Base-by-base conservation (phyloP, 1,140 invertebrate species). In the Tetragonula clypearis region DNA sequence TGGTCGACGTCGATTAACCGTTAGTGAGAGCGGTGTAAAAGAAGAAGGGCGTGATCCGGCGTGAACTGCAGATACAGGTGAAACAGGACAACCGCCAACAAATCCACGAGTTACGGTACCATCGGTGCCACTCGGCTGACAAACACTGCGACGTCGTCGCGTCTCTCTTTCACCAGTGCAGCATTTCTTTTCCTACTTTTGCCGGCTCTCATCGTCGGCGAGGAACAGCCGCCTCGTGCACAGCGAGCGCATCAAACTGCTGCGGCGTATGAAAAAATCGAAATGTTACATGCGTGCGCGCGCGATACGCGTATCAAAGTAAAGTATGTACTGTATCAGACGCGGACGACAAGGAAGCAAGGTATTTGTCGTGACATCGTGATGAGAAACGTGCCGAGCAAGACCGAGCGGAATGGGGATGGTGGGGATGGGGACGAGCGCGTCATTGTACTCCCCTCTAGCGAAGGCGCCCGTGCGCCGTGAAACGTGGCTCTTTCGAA, bases 401-500 rank as follows among this genome's bases (percentile, higher is more conserved):
- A 87, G 83, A 84, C 71, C 49, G 84, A 82, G 41, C 58, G 80
- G 82, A 86, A 60, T 26, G 79, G 82, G 41, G 79, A 41, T 71
- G 80, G 84, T 71, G 80, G 79, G 80, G 84, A 77, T 72, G 35
- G 73, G 69, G 84, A 82, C 79, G 79, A 74, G 86, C 73, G 86
- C 80, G 81, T 89, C 87, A 82, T 82, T 79, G 82, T 81, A 76
- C 77, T 88, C 88, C 88, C 88, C 82, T 89, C 85, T 88, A 68
- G 79, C 58, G 81, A 83, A 79, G 85, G 88, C 87, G 73, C 58
- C 75, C 73, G 88, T 82, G 87, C 65, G 82, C 80, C 73, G 83
- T 90, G 86, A 89, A 90, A 90, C 88, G 88, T 89, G 88, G 89
- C 88, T 87, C 79, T 90, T 90, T 90, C 88, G 89, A 90, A 90